Evolutionary conservation across 2,888 invertebrate species (phyloP), one percentile per base, ranked within the genome.

Genomic region (Idaea biselata): DNA sequence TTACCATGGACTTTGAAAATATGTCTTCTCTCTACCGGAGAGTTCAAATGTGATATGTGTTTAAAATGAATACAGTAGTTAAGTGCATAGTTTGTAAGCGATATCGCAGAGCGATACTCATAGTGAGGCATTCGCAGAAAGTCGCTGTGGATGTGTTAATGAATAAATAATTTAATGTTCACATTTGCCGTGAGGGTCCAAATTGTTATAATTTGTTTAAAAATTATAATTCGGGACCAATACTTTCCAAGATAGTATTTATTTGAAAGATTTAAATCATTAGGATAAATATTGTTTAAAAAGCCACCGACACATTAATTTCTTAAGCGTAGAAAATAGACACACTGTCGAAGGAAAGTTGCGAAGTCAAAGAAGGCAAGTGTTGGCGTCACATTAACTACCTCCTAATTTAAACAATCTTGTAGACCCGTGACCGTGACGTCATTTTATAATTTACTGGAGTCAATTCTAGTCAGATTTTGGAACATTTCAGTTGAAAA

Each of bases 281-380:
- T 91, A 92, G 88, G 84, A 78, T 91, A 90, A 92, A 90, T 89
- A 82, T 86, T 89, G 88, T 88, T 85, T 65, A 85, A 89, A 90
- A 92, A 89, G 91, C 91, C 93, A 93, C 93, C 93, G 93, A 93
- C 93, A 93, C 91, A 89, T 89, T 91, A 89, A 91, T 90, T 91
- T 87, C 89, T 90, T 93, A 92, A 92, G 92, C 82, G 85, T 92
- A 91, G 91, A 90, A 90, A 91, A 89, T 91, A 92, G 86, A 89
- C 84, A 86, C 72, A 73, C 78, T 83, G 89, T 89, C 89, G 80
- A 82, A 79, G 84, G 87, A 90, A 90, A 91, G 92, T 91, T 91
- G 91, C 91, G 91, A 90, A 91, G 79, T 82, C 77, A 79, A 76
- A 76, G 78, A 66, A 80, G 77, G 79, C 78, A 68, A 72, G 67